Evolutionary conservation across 2,888 invertebrate genomes (phyloP).

Genomic region (Branchinecta sandiegonensis): DNA sequence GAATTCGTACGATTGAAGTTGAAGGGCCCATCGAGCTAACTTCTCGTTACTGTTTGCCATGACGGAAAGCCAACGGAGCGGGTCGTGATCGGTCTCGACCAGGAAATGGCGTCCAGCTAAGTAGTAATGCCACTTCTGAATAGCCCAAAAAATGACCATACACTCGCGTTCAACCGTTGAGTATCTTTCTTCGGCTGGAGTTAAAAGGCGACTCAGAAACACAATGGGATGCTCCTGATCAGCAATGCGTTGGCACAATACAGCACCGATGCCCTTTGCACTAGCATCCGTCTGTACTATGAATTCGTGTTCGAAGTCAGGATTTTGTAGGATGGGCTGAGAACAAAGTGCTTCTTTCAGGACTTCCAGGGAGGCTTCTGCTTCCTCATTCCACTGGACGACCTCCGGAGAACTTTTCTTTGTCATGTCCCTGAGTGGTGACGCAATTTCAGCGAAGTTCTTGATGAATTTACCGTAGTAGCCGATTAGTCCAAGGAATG

Average conservation of each 20-base stretch:
- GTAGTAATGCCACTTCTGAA: constrained; percentile 28
- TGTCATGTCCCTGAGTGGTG: constrained; percentile 18
- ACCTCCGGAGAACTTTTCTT: constrained; percentile 1
- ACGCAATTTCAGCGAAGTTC: constrained; percentile 16
- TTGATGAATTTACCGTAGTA: constrained; percentile 20
- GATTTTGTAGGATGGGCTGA: neutral
- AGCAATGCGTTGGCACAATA: neutral
- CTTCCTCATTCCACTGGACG: no score
- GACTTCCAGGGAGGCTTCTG: constrained; percentile 10
- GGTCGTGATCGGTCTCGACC: constrained; percentile 29
- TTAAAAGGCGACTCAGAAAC: constrained; percentile 26
- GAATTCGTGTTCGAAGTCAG: constrained; percentile 15
- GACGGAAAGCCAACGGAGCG: constrained; percentile 26
- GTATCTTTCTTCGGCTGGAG: constrained; percentile 27
- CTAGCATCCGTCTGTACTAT: constrained; percentile 15
- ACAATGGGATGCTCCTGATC: constrained; percentile 24
- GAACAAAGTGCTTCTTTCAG: neutral
- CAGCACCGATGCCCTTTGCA: constrained; percentile 11
- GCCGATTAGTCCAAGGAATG: constrained; percentile 16
- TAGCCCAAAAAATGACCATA: constrained; percentile 28
- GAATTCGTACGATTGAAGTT: constrained; percentile 27
- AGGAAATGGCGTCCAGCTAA: constrained; percentile 28
- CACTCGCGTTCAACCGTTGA: constrained; percentile 29
- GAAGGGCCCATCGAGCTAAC: constrained; percentile 28
- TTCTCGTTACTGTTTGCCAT: constrained; percentile 25